These are phyloP conservation scores for Lonchura striata DNA, from an alignment of 2,113 vertebrate species.

Conservation along the genomic window DNA sequence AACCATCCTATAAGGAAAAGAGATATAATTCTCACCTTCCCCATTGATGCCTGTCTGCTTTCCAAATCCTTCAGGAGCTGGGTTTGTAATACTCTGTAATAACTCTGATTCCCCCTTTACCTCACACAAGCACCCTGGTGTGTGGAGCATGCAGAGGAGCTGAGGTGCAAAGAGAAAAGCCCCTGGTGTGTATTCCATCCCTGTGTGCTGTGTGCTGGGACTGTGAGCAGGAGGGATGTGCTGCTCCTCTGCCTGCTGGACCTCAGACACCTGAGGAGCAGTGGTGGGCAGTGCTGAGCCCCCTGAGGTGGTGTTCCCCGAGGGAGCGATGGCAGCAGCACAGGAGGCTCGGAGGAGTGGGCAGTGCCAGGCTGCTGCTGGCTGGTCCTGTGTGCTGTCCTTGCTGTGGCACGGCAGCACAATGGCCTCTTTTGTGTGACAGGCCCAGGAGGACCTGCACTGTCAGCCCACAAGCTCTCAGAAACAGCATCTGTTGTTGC, in stretches of 20 bases:
- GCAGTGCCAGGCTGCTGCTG: neutral
- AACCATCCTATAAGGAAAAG: neutral
- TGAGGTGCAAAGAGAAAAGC: neutral
- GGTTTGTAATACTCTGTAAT: neutral
- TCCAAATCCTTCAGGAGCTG: neutral
- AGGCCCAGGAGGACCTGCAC: neutral
- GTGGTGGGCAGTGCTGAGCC: neutral
- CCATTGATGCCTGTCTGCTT: neutral
- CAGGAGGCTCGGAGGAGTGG: neutral
- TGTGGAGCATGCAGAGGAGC: neutral
- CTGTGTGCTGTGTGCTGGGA: accelerated
- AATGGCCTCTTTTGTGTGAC: neutral
- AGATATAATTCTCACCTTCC: neutral
- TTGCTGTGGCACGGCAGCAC: neutral
- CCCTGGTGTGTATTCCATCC: neutral
- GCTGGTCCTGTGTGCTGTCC: neutral
- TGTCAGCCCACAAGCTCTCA: neutral
- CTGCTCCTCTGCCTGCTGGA: neutral
- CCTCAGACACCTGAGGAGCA: neutral
- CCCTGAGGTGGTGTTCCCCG: neutral
- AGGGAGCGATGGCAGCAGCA: neutral
- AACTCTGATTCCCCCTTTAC: neutral
- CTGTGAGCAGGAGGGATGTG: too few relatives aligned
- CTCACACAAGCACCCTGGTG: accelerated
- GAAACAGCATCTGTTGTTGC: neutral